Evolutionary conservation across 2,888 invertebrate genomes (phyloP), one percentile per base, ranked within the genome.

Genomic region (Lasioglossum morio): DNA sequence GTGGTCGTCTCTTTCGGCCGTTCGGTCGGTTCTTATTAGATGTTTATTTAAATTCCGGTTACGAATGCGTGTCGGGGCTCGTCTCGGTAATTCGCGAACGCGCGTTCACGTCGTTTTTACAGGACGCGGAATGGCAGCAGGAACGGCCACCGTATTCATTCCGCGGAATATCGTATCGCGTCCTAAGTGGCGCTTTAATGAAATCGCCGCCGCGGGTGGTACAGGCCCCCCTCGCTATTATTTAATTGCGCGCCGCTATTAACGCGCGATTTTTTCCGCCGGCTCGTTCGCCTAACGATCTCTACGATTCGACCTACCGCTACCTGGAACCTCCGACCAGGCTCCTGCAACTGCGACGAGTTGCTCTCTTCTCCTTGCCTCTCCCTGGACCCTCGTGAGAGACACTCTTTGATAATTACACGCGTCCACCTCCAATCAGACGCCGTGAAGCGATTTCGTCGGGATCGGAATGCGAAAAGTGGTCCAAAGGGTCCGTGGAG

Each of bases 101-200:
- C 30, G 46, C 70, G 34, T 73, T 48, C 34, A 73, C 19, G 72
- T 48, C 34, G 60, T 70, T 85, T 82, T 81, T 78, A 79, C 60
- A n/a, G 3, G 40, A n/a, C 60, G 19, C 30, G 48, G 37, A 46
- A 83, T 37, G 46, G 75, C 19, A 57, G 37, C 34, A 37, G 30
- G 48, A 70, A 75, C 27, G 34, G 30, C 53, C 63, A 79, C 34
- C 81, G 72, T 83, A 83, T 84, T 84, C 84, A 66, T 90, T 87
- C 72, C 81, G 48, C n/a, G 80, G 82, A 83, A 82, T 88, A 88
- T 82, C 84, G 79, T 77, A 85, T 85, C 78, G 82, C 74, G 53
- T 83, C 74, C 80, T 82, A 88, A 91, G 90, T 85, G 88, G 74
- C 81, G 84, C 76, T 87, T 86, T 90, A 90, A 91, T 89, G 87